These are phyloP conservation scores for Phengaris arion DNA, from an alignment of 2,888 invertebrate species.

Conservation along the genomic window DNA sequence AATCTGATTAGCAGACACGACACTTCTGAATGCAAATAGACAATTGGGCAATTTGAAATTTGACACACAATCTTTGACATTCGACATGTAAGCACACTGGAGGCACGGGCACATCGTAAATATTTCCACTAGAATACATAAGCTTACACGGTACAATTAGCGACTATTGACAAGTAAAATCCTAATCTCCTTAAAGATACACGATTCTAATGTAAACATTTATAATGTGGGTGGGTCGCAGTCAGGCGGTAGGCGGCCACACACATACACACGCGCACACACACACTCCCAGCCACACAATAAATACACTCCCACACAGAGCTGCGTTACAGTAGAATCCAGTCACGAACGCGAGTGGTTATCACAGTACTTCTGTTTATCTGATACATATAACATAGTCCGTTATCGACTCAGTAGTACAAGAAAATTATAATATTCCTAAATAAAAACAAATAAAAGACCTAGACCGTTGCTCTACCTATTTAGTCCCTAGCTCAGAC, in stretches of 20 bases:
- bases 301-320: conserved; percentile 37
- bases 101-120: conserved; percentile 29
- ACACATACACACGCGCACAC: background rate
- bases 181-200: conserved; percentile 22
- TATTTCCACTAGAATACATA: conserved; percentile 38
- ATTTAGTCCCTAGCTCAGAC: conserved; percentile 53
- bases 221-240: conserved; percentile 17
- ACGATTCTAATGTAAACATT: conserved; percentile 28
- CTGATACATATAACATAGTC: conserved; percentile 46
- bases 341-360: conserved; percentile 64
- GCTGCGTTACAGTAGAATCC: conserved; percentile 42
- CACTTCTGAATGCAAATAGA: background rate
- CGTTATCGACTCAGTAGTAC: conserved; percentile 36
- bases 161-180: conserved; percentile 28
- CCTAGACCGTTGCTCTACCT: conserved; percentile 59
- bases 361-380: conserved; percentile 70
- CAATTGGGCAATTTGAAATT: background rate
- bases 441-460: conserved; percentile 58
- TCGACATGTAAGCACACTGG: background rate
- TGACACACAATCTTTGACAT: background rate
- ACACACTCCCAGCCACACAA: background rate
- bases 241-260: conserved; percentile 3
- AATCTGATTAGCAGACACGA: background rate
- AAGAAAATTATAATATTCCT: conserved; percentile 45
- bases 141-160: conserved; percentile 19